Percentiles rank a stretch among this genome's conserved stretches.
Conservation (phyloP, 1,140 invertebrate species). For the Bombus consobrinus region DNA sequence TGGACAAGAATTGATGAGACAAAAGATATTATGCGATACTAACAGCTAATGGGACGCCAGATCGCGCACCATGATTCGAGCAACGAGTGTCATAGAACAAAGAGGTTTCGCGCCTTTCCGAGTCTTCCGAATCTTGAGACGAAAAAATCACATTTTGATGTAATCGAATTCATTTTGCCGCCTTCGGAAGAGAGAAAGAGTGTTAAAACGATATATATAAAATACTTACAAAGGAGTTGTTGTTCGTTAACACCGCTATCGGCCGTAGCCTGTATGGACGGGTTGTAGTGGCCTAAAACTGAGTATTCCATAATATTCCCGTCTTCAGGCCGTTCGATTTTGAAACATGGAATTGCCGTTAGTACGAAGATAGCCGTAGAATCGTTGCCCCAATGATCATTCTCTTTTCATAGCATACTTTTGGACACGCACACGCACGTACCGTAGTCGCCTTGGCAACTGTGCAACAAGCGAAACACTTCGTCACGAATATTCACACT, state of each 20-base stretch:
- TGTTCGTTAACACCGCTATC: conserved; percentile 64
- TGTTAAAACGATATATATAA: not conserved
- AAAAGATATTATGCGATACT: conserved; percentile 6
- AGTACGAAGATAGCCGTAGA: conserved; percentile 3
- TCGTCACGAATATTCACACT: conserved; percentile 30
- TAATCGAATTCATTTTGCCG: conserved; percentile 1
- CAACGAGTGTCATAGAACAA: not conserved
- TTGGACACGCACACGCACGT: conserved; percentile 35
- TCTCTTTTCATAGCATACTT: conserved; percentile 59
- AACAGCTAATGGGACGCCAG: conserved; percentile 8
- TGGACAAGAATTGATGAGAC: conserved; percentile 5
- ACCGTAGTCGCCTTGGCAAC: conserved; percentile 73
- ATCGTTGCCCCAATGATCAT: conserved; percentile 35
- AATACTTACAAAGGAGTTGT: conserved; percentile 76
- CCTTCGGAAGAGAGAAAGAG: not conserved
- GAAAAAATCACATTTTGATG: not conserved
- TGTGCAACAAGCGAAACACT: conserved; percentile 70
- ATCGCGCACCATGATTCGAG: conserved; percentile 11
- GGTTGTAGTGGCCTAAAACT: conserved; percentile 74
- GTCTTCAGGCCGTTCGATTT: conserved; percentile 46
- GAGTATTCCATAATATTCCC: conserved; percentile 74
- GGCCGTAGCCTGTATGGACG: conserved; percentile 64
- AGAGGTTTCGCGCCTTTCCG: conserved; percentile 15
- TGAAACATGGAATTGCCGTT: conserved; percentile 39
- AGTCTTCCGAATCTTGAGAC: not conserved